Conservation (phyloP, 2,113 vertebrate genomes). For the Junco hyemalis region DNA sequence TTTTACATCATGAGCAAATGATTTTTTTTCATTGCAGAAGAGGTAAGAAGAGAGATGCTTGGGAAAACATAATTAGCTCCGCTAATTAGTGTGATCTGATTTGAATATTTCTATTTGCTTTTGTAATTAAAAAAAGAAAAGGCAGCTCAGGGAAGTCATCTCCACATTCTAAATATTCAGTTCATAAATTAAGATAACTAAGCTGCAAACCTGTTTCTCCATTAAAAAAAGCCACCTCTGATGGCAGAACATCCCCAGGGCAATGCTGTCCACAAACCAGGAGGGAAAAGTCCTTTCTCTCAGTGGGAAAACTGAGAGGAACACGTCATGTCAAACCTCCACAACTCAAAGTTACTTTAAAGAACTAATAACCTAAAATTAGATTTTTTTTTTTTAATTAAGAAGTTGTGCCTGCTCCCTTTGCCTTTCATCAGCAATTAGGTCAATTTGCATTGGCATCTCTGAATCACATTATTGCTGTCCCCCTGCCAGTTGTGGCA, state of each 20-base stretch:
- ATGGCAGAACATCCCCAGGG: neutral
- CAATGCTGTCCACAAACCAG: neutral
- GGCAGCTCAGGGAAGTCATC: neutral
- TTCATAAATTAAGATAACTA: neutral
- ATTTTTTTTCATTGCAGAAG: conserved; percentile 2
- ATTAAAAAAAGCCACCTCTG: neutral
- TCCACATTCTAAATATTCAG: neutral
- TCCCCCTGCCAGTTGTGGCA: rapidly evolving
- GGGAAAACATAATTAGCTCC: conserved; percentile 8
- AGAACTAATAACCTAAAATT: neutral
- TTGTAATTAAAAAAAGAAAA: neutral
- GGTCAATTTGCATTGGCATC: neutral
- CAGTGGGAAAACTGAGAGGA: neutral
- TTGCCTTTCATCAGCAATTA: neutral
- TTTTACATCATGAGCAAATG: conserved; percentile 26
- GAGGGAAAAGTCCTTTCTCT: neutral
- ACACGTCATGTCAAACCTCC: neutral
- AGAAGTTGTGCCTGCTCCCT: neutral
- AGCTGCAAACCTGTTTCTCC: neutral
- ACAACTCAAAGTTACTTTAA: neutral
- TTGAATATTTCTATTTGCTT: conserved; percentile 39
- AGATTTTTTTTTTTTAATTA: neutral
- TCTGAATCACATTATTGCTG: rapidly evolving
- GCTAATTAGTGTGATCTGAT: conserved; percentile 12
- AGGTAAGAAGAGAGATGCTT: neutral